phyloP scores from a whole-genome alignment of 2,888 invertebrate species.

The Dysmachus trigonus region DNA sequence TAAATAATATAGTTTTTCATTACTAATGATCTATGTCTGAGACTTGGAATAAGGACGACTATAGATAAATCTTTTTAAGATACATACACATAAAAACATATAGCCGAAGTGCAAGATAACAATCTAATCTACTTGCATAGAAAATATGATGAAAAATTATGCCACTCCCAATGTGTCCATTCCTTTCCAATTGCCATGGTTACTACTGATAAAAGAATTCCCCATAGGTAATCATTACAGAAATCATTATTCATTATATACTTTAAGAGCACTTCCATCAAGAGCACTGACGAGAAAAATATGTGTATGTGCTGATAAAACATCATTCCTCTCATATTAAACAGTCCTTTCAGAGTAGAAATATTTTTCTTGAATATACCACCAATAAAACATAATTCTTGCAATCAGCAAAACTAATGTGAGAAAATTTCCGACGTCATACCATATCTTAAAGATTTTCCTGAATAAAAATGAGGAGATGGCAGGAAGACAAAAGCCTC shows the following conservation, averaged over 20 bases:
- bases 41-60: too few species aligned
- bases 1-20: too few species aligned
- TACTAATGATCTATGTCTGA: too few species aligned
- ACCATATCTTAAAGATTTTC: not conserved
- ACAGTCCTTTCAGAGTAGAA: not conserved
- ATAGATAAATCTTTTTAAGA: too few species aligned
- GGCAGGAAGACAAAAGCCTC: not conserved
- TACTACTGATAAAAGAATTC: not conserved
- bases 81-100: too few species aligned
- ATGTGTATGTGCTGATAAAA: not conserved
- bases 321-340: not conserved
- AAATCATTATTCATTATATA: not conserved
- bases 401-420: not conserved
- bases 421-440: not conserved
- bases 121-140: too few species aligned
- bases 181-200: not conserved
- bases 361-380: not conserved
- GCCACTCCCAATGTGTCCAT: not conserved
- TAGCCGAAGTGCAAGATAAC: too few species aligned
- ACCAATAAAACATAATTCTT: not conserved
- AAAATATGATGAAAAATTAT: too few species aligned
- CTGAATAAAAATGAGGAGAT: not conserved
- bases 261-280: not conserved
- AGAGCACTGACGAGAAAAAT: not conserved
- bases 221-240: not conserved